Base-by-base conservation (phyloP, 92 coral and sea anemone species). In the Palythoa caribaeorum region DNA sequence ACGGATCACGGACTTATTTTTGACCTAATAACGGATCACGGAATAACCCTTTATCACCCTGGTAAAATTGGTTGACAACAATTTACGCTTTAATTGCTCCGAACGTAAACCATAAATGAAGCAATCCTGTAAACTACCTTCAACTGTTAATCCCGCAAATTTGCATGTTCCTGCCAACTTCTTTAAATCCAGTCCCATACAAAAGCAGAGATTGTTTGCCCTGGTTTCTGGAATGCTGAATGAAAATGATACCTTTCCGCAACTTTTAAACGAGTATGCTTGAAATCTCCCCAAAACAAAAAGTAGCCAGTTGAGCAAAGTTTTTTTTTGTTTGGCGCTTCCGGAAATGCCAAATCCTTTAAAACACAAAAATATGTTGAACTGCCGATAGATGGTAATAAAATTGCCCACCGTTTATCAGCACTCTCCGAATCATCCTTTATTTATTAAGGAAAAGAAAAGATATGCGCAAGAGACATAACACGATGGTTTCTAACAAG, bases 31-130 rank as follows among this genome's bases (percentile, higher is more conserved):
- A 28, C 28, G 28, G 0, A 28, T 28, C 28, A 28, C 28, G 28
- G 0, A 28, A 28, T 28, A 28, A 28, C 28, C 28, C 28, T 28
- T 28, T 28, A 28, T 28, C 28, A 28, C 28, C 28, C 28, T 28
- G 28, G 83, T 9, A 44, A 50, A 44, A 35, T 77, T 77, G 3
- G 28, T 17, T 55, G 83, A 39, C 66, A 70, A 88, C 57, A 35
- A 14, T 35, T 28, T 62, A 38, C 73, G 84, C 66, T 76, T 76
- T 36, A 87, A 11, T 15, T 77, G 84, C 54, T 87, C 68, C 44
- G 78, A 77, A 17, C 78, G 84, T 57, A 87, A 39, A 7, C 90
- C 85, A 87, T 85, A 87, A 77, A 78, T 87, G 38, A 87, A 87
- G 21, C 84, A 70, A 87, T 77, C 87, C 72, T 80, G 90, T 88